Conservation (phyloP, 2,113 vertebrate species). For the Sander vitreus region DNA sequence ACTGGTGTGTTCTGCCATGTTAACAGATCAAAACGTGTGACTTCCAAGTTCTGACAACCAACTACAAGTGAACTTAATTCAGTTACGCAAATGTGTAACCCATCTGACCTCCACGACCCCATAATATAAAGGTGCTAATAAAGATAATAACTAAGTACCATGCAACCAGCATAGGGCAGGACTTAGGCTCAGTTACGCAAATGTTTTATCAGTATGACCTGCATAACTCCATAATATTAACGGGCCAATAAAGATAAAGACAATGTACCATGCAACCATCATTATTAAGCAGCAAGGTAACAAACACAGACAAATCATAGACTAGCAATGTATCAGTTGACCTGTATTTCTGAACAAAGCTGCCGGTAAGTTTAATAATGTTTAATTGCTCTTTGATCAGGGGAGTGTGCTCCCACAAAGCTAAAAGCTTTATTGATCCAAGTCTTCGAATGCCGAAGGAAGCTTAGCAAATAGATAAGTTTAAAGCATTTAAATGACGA, state of each 20-base stretch:
- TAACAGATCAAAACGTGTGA: neutral
- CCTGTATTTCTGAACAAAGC: conserved; percentile 4
- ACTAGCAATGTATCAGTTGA: neutral
- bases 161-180: neutral
- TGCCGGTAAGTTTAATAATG: conserved; percentile 4
- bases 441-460: neutral
- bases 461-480: neutral
- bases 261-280: neutral
- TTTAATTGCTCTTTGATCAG: conserved; percentile 29
- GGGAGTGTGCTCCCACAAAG: neutral
- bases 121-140: no score
- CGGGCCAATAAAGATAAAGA: conserved; percentile 1
- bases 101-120: no score
- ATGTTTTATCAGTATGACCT: neutral
- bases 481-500: neutral
- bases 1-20: neutral
- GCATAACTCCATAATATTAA: neutral
- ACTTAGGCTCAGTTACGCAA: neutral
- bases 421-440: conserved; percentile 17
- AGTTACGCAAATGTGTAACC: no score
- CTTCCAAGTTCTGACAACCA: neutral
- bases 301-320: neutral
- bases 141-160: no score
- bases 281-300: neutral
- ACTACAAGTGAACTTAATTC: neutral